These are phyloP conservation scores for Brachyopa scutellaris DNA, from an alignment of 2,888 invertebrate species.

Conservation along the genomic window DNA sequence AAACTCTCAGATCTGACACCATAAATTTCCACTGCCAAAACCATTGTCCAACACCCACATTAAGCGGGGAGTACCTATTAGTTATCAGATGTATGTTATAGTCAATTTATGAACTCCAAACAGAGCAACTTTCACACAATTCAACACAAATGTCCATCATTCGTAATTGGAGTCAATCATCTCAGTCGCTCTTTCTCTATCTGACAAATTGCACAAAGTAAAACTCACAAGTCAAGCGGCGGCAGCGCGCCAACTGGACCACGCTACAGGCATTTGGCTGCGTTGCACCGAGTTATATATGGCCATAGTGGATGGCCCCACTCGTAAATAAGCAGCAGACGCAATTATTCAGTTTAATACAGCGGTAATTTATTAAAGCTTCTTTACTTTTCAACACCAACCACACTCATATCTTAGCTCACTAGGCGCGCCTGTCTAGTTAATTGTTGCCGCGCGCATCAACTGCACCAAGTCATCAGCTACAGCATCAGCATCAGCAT, in stretches of 20 bases:
- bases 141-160: slow-evolving; percentile 15
- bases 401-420: slow-evolving; percentile 63
- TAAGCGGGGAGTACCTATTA: too few species aligned
- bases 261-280: slow-evolving; percentile 45
- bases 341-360: slow-evolving; percentile 72
- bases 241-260: slow-evolving; percentile 30
- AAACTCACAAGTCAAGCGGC: slow-evolving; percentile 38
- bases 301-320: slow-evolving; percentile 22
- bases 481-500: slow-evolving; percentile 7
- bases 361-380: slow-evolving; percentile 72
- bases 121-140: slow-evolving; percentile 38
- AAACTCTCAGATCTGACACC: too few species aligned
- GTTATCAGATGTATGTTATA: too few species aligned
- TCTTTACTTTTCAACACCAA: slow-evolving; percentile 73
- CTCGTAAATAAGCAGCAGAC: slow-evolving; percentile 68
- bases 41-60: too few species aligned
- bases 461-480: slow-evolving; percentile 47
- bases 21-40: too few species aligned
- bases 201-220: slow-evolving; percentile 10
- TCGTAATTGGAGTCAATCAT: slow-evolving; percentile 35
- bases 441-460: slow-evolving; percentile 66
- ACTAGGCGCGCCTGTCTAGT: slow-evolving; percentile 65
- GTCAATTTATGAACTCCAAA: too few species aligned
- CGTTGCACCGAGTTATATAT: slow-evolving; percentile 47
- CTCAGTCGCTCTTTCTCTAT: background rate